Evolutionary conservation across 2,888 invertebrate genomes (phyloP).

Genomic region (Ormyrus rosae): DNA sequence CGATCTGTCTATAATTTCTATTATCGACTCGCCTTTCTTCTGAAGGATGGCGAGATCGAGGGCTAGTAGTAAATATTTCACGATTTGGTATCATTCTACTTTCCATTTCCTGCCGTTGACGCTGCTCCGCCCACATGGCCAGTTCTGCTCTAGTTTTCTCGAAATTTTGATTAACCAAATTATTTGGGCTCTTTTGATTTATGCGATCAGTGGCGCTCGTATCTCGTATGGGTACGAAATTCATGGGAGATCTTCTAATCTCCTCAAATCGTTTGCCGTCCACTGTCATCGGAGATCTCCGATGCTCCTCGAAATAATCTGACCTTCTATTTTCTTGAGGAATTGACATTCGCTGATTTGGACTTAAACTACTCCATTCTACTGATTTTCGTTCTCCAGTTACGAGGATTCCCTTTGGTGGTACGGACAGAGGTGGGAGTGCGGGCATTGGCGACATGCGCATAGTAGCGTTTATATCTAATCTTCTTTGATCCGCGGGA

Average conservation of each 20-base stretch:
- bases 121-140: constrained; percentile 73
- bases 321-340: constrained; percentile 71
- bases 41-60: constrained; percentile 70
- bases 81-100: constrained; percentile 65
- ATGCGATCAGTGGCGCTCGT: constrained; percentile 66
- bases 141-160: constrained; percentile 73
- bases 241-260: constrained; percentile 71
- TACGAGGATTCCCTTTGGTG: constrained; percentile 54
- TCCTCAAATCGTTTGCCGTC: constrained; percentile 72
- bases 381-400: constrained; percentile 68
- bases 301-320: constrained; percentile 73
- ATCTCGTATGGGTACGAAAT: constrained; percentile 71
- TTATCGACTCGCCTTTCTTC: constrained; percentile 66
- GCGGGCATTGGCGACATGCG: constrained; percentile 70
- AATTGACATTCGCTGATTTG: constrained; percentile 68
- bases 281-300: constrained; percentile 71
- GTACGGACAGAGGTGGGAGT: constrained; percentile 52
- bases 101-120: constrained; percentile 73
- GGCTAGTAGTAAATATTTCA: constrained; percentile 68
- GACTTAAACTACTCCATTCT: constrained; percentile 70
- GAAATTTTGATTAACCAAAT: constrained; percentile 70
- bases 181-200: constrained; percentile 70
- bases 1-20: constrained; percentile 52
- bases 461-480: constrained; percentile 63
- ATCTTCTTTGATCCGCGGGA: constrained; percentile 66